These are phyloP conservation scores for Apaloderma vittatum DNA, from an alignment of 2,113 vertebrate species.

Conservation along the genomic window DNA sequence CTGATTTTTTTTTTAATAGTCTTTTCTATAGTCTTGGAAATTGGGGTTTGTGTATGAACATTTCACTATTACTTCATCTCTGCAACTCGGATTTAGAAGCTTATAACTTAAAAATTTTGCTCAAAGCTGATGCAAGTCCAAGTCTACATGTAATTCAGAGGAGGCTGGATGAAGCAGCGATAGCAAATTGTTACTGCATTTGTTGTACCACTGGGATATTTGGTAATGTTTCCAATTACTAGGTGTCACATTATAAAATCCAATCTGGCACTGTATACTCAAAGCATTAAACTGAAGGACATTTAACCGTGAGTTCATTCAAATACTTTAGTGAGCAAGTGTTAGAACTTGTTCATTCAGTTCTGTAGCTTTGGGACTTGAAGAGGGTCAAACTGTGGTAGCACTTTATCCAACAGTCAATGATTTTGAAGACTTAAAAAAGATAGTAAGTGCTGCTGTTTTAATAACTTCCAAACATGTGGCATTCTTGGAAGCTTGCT, in stretches of 20 bases:
- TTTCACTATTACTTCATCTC: not conserved
- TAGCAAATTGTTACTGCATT: not conserved
- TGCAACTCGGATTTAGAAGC: not conserved
- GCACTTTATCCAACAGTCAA: accelerated
- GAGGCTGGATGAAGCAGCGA: not conserved
- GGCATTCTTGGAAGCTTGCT: not conserved
- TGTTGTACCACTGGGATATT: not conserved
- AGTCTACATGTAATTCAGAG: not conserved
- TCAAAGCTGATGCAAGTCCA: not conserved
- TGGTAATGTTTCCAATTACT: not conserved
- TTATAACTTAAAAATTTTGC: not conserved
- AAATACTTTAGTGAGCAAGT: not conserved
- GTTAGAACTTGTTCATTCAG: not conserved
- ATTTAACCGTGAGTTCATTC: not conserved
- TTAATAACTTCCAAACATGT: too few relatives aligned
- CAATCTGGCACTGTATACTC: not conserved
- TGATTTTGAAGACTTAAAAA: not conserved
- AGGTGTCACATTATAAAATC: not conserved
- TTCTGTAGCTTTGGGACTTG: not conserved
- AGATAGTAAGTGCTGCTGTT: too few relatives aligned
- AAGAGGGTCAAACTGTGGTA: not conserved
- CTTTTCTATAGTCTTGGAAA: not conserved
- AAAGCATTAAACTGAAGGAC: not conserved
- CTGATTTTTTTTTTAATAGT: not conserved
- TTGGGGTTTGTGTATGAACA: not conserved